Base-by-base conservation (phyloP, 1,140 invertebrate species). In the Aphidius gifuensis region DNA sequence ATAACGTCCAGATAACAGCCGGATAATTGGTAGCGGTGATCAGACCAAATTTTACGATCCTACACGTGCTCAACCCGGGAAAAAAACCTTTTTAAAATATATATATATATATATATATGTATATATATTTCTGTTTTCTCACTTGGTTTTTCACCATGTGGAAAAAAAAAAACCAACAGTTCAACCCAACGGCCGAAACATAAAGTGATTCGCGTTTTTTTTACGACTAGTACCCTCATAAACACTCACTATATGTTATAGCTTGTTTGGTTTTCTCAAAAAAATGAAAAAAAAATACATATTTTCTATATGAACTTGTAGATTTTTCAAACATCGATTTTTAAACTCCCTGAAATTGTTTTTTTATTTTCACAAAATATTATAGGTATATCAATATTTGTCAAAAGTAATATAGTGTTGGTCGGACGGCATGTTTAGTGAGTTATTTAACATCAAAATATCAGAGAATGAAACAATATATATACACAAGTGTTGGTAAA, bases 21-120 rank as follows among this genome's bases (percentile, higher is more conserved):
- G 78, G 77, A 80, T 81, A 81, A 81, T 81, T 81, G 78, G 79
- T 77, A 74, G 69, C 71, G 75, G 79, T 80, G 77, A 80, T 81
- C 80, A 80, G 76, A 74, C 70, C 74, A 68, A 76, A 72, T 81
- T 81, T 81, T 81, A 81, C 77, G 80, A 80, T 75, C 74, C 67
- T 66, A 79, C 78, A 80, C 69, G 75, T 76, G 67, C 68, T 70
- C 70, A 64, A 55, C 68, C 48, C 58, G 11, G 65, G 65, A 68
- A 68, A 68, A 68, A 61, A 49, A 56, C 62, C 11, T 58, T 21
- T 39, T 47, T 16, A 16, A 16, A 16, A 16, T 16, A 16, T 16
- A 16, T 16, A 16, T 16, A 16, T 16, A 16, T 16, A 16, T 16
- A 16, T 16, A 16, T 16, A 16, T 16, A 16, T 16, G 1, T 16